These are phyloP conservation scores for Leptopilina myrica DNA, from an alignment of 2,888 invertebrate genomes.

Conservation along the genomic window DNA sequence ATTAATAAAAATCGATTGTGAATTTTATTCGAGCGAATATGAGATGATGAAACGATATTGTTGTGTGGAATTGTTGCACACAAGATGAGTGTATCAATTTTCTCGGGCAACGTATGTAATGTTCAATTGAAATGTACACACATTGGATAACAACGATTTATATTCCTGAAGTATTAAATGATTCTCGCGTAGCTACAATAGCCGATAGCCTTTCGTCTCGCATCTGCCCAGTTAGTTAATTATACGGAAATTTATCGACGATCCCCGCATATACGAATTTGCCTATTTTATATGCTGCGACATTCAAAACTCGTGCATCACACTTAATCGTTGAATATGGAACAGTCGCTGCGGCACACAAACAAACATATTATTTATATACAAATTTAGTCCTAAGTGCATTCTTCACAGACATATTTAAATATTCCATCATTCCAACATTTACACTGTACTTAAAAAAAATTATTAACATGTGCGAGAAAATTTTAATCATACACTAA, in stretches of 20 bases:
- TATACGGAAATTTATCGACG: constrained; percentile 68
- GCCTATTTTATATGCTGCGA: constrained; percentile 71
- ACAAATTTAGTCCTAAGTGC: constrained; percentile 70
- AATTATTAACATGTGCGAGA: no score
- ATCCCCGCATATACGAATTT: constrained; percentile 65
- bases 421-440: neutral
- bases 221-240: constrained; percentile 64
- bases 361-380: constrained; percentile 52
- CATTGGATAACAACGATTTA: constrained; percentile 50
- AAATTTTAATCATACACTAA: neutral
- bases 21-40: neutral
- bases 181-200: constrained; percentile 50
- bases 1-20: neutral
- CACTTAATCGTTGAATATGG: constrained; percentile 74
- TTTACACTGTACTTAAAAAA: no score
- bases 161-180: constrained; percentile 55
- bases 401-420: constrained; percentile 63
- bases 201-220: constrained; percentile 46
- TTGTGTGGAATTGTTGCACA: constrained; percentile 29
- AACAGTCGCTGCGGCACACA: constrained; percentile 65
- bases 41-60: constrained; percentile 44
- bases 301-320: constrained; percentile 73
- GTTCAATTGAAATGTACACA: constrained; percentile 48
- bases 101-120: constrained; percentile 45
- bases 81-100: constrained; percentile 47